Conservation (phyloP, 2,113 vertebrate species). For the Acanthisitta chloris region DNA sequence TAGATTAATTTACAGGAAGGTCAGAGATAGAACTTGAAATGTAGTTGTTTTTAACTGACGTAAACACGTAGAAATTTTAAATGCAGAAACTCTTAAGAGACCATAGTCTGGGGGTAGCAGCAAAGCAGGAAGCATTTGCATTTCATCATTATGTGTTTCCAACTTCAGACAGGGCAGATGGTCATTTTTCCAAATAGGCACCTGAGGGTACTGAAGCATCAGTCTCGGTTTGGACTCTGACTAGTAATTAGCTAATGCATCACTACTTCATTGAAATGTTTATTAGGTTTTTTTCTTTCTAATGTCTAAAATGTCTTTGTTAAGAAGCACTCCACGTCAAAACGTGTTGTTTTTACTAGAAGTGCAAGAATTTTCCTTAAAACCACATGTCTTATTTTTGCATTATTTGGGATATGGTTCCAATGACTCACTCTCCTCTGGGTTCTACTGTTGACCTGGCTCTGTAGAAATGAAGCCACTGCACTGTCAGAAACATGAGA, state of each 20-base stretch:
- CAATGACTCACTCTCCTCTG: not conserved
- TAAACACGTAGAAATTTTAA: conserved; percentile 26
- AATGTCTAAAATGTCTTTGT: not conserved
- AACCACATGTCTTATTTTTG: not conserved
- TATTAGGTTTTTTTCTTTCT: not conserved
- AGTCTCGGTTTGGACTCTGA: not conserved
- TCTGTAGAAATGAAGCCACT: not conserved
- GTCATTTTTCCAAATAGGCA: not conserved
- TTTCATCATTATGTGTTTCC: not conserved
- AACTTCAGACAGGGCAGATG: not conserved
- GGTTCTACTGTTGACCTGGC: not conserved
- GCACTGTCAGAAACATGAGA: accelerated
- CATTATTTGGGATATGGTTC: not conserved
- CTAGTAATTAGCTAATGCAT: not conserved
- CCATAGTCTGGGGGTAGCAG: not conserved
- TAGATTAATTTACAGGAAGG: conserved; percentile 50
- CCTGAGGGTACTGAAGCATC: not conserved
- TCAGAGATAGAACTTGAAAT: conserved; percentile 31
- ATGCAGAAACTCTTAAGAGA: not conserved
- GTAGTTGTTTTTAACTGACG: not conserved
- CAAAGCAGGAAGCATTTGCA: not conserved
- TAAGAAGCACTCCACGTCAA: not conserved
- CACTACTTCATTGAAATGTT: not conserved
- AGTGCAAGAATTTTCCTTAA: not conserved
- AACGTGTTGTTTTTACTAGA: not conserved